phyloP scores from a whole-genome alignment of 2,113 vertebrate genomes.

The Thymallus thymallus region DNA sequence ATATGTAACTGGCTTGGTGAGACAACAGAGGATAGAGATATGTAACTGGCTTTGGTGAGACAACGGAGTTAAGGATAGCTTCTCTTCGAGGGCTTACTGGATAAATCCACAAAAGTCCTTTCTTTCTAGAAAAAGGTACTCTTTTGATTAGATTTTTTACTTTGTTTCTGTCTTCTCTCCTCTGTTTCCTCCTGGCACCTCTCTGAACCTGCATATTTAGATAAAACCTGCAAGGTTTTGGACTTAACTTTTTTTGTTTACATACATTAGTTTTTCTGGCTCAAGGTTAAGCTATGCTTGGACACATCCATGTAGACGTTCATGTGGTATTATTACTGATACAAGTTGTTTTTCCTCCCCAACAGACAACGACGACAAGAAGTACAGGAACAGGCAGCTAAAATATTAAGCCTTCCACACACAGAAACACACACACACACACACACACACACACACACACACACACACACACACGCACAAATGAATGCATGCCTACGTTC shows the following conservation, averaged over 20 bases:
- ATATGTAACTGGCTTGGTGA: background rate
- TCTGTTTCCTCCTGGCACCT: slow-evolving; percentile 8
- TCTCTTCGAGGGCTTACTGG: background rate
- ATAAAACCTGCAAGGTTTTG: background rate
- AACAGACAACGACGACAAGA: slow-evolving; percentile 81
- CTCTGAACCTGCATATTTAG: background rate
- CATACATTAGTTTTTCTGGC: background rate
- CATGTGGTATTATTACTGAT: too few relatives aligned
- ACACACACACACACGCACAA: slow-evolving; percentile 31
- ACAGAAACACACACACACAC: slow-evolving; percentile 25
- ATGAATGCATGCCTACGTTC: slow-evolving; percentile 16
- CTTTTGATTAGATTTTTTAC: slow-evolving; percentile 1
- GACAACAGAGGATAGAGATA: background rate
- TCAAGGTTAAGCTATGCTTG: background rate
- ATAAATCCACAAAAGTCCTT: background rate
- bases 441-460: slow-evolving; percentile 17
- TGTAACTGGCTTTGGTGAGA: background rate
- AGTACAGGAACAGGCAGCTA: slow-evolving; percentile 74
- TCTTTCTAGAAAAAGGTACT: slow-evolving; percentile 67
- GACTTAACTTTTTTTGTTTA: too few relatives aligned
- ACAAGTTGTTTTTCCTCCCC: background rate
- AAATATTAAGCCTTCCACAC: slow-evolving; percentile 55
- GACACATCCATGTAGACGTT: too few relatives aligned
- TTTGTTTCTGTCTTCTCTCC: slow-evolving; percentile 1
- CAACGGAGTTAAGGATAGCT: background rate